phyloP scores from a whole-genome alignment of 2,797 vertebrate species.

The Merluccius polli region DNA sequence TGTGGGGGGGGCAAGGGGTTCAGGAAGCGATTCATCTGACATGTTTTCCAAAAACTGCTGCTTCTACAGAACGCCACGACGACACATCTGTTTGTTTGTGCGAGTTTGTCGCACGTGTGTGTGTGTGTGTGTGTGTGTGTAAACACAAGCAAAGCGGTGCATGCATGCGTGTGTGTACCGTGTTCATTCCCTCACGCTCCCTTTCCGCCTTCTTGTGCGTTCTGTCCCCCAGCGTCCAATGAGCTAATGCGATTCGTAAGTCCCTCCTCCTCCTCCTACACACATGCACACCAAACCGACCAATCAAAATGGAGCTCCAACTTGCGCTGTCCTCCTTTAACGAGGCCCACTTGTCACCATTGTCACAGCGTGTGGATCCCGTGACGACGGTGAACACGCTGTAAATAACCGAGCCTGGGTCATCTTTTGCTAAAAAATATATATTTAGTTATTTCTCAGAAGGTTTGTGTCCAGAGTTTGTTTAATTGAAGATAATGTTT shows the following conservation, averaged over 20 bases:
- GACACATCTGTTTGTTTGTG: slow-evolving; percentile 34
- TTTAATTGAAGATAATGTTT: no score
- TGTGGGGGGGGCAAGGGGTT: slow-evolving; percentile 14
- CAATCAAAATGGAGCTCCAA: slow-evolving; percentile 36
- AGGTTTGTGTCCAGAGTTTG: no score
- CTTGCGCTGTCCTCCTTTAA: slow-evolving; percentile 6
- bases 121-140: neutral
- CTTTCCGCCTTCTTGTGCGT: slow-evolving; percentile 38
- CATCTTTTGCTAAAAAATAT: no score
- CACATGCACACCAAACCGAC: neutral
- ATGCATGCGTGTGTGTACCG: slow-evolving; percentile 16
- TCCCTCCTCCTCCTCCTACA: neutral
- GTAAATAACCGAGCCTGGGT: no score
- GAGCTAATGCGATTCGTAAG: neutral
- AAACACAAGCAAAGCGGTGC: neutral
- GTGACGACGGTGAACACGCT: no score
- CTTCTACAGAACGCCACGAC: slow-evolving; percentile 46
- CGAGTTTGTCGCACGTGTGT: slow-evolving; percentile 6
- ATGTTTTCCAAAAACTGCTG: slow-evolving; percentile 52
- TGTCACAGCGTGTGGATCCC: no score
- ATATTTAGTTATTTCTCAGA: no score
- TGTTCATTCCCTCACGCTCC: slow-evolving; percentile 22
- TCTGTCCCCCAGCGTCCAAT: neutral
- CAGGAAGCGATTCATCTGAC: slow-evolving; percentile 39
- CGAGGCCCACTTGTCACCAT: neutral